A percentile compares a stretch with the other conserved stretches of the same genome.
phyloP scores from a whole-genome alignment of 2,113 vertebrate genomes.

The Cnemophilus loriae region DNA sequence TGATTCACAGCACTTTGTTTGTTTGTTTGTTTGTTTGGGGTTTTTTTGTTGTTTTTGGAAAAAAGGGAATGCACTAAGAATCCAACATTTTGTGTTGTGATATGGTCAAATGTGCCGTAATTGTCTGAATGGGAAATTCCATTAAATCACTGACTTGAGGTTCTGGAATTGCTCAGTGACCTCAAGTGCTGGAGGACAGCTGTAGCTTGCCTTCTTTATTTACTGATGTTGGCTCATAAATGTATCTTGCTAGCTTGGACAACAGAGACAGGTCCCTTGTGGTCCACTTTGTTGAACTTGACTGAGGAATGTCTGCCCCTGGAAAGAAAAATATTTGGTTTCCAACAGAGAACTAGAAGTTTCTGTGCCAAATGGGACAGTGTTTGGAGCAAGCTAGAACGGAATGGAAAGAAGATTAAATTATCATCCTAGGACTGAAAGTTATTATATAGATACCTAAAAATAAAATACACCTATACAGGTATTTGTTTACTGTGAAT shows the following conservation, averaged over 20 bases:
- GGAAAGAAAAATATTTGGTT: conserved; percentile 63
- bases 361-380: conserved; percentile 32
- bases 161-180: conserved; percentile 32
- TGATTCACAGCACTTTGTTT: neutral
- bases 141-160: neutral
- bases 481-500: neutral
- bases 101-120: neutral
- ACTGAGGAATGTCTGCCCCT: conserved; percentile 45
- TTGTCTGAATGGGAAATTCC: conserved; percentile 13
- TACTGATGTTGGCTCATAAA: conserved; percentile 54
- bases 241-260: conserved; percentile 26
- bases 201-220: conserved; percentile 43
- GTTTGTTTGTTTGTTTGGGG: neutral
- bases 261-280: conserved; percentile 32
- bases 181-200: conserved; percentile 35
- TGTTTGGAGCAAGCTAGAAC: neutral
- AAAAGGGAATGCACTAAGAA: neutral
- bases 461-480: neutral
- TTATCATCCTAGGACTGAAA: neutral
- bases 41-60: neutral
- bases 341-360: conserved; percentile 29
- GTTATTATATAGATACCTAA: neutral
- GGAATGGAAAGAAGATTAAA: conserved; percentile 6
- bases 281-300: conserved; percentile 38
- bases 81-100: neutral